Conservation (phyloP, 2,797 vertebrate species). For the Sphaeramia orbicularis region DNA sequence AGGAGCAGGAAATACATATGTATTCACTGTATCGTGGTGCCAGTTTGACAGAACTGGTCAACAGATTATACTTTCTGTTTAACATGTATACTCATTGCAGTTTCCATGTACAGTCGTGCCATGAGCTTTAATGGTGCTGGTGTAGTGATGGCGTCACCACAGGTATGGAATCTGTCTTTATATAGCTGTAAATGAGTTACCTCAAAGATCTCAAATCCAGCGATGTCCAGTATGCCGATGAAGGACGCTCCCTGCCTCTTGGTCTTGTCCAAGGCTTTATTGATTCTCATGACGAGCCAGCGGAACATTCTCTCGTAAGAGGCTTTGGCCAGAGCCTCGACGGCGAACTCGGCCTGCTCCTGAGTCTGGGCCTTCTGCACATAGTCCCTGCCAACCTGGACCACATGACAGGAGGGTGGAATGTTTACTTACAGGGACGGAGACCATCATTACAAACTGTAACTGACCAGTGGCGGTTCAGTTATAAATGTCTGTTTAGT, state of each 20-base stretch:
- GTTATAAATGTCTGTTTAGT: too few species aligned
- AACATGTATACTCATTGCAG: too few species aligned
- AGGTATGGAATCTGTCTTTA: background rate
- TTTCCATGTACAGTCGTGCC: too few species aligned
- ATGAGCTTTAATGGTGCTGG: too few species aligned
- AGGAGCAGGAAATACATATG: too few species aligned
- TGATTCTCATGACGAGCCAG: slow-evolving; percentile 98
- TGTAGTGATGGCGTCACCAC: background rate
- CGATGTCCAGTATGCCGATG: slow-evolving; percentile 98
- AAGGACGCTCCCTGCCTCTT: slow-evolving; percentile 98
- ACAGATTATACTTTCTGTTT: too few species aligned
- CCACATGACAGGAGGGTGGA: background rate
- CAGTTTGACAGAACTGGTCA: too few species aligned
- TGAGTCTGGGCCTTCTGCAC: slow-evolving; percentile 99
- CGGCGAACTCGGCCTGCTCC: slow-evolving; percentile 97
- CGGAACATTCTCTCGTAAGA: slow-evolving; percentile 98
- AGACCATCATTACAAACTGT: background rate
- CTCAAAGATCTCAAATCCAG: slow-evolving; percentile 99
- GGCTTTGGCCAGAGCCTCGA: slow-evolving; percentile 97
- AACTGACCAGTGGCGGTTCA: background rate
- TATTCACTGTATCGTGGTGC: too few species aligned
- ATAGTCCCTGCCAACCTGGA: slow-evolving; percentile 92
- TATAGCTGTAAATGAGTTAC: slow-evolving; percentile 69
- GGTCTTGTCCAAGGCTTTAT: slow-evolving; percentile 97
- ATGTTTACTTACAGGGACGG: background rate